Conservation (phyloP, 2,888 invertebrate genomes). For the Orchestes rusci region DNA sequence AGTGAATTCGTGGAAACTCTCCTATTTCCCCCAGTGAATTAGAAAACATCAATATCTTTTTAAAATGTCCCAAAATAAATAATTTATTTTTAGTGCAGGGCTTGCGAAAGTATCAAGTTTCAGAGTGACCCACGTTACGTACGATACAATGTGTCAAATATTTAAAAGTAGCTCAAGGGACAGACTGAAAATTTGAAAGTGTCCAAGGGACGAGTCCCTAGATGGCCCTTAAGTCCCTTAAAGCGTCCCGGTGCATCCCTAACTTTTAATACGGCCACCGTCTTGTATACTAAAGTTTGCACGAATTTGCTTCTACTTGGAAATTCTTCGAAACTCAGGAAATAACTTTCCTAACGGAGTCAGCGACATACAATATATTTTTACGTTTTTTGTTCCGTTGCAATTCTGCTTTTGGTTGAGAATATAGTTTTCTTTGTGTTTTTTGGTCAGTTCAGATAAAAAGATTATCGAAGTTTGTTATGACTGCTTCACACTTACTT, state of each 20-base stretch:
- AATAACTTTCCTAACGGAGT: constrained; percentile 9
- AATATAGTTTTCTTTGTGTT: too few species aligned
- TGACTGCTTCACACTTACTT: too few species aligned
- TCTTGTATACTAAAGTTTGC: constrained; percentile 20
- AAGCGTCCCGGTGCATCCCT: constrained; percentile 28
- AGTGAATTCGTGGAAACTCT: too few species aligned
- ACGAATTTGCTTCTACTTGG: constrained; percentile 21
- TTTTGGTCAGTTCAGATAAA: too few species aligned
- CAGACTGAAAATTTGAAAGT: constrained; percentile 45
- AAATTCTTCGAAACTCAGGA: constrained; percentile 17
- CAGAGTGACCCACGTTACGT: constrained; percentile 43
- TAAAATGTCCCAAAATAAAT: constrained; percentile 24
- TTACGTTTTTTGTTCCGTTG: background rate
- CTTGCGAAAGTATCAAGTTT: constrained; percentile 37
- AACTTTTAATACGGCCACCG: constrained; percentile 28
- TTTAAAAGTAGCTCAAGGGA: constrained; percentile 45
- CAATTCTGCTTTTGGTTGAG: background rate
- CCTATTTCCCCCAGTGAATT: too few species aligned
- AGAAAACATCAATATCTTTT: too few species aligned
- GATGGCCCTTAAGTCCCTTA: constrained; percentile 30
- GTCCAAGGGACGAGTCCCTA: constrained; percentile 45
- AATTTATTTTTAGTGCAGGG: constrained; percentile 23
- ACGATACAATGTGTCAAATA: constrained; percentile 46
- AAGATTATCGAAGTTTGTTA: too few species aligned
- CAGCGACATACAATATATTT: background rate